Evolutionary conservation across 2,113 vertebrate species (phyloP).

Genomic region (Anguilla rostrata): DNA sequence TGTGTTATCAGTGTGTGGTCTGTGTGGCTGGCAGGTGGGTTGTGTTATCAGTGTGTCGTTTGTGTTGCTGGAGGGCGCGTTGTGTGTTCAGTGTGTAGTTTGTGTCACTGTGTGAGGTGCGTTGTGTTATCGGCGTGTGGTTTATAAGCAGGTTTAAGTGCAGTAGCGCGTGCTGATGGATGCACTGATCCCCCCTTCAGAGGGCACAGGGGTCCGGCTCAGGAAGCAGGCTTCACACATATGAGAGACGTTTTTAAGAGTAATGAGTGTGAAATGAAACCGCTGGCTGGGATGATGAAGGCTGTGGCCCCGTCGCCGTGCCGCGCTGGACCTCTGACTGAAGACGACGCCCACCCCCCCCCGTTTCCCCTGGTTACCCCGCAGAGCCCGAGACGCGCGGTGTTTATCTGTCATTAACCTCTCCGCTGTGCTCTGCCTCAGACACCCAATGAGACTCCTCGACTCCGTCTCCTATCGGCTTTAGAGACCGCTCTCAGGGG

Average conservation of each 20-base stretch:
- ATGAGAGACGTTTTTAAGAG: no score
- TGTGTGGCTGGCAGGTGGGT: no score
- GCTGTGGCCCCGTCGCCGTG: not conserved
- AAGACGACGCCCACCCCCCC: not conserved
- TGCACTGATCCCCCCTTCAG: not conserved
- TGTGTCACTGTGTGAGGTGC: no score
- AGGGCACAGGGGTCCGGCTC: not conserved
- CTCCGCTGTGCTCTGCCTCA: not conserved
- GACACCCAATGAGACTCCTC: not conserved
- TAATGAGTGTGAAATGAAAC: not conserved
- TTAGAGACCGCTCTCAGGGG: not conserved
- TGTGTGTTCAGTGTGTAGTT: no score
- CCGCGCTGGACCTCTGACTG: not conserved
- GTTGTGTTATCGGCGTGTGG: no score
- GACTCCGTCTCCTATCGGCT: not conserved
- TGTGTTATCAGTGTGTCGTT: no score
- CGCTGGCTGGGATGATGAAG: not conserved
- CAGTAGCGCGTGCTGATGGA: not conserved
- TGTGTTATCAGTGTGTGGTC: no score
- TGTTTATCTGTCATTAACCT: not conserved
- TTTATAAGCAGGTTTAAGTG: no score
- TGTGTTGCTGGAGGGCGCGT: no score
- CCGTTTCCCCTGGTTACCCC: no score
- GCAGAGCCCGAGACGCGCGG: no score
- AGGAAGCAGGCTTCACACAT: no score